Conservation (phyloP, 1,140 invertebrate genomes). For the Diorhabda sublineata region DNA sequence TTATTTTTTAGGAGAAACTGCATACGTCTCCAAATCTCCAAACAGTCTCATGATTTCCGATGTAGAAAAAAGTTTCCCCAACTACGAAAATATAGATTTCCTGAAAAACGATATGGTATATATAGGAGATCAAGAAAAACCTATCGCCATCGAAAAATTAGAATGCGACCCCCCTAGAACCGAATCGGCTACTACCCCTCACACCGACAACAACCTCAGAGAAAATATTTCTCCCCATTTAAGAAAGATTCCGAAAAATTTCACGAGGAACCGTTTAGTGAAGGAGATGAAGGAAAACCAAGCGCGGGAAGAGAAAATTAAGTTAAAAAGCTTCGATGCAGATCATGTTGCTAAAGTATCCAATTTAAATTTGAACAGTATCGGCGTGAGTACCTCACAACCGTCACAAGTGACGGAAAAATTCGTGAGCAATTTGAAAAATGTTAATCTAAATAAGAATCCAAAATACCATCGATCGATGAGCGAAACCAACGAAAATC, state of each 20-base stretch:
- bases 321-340: background rate
- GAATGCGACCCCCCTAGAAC: slow-evolving; percentile 16
- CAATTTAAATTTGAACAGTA: slow-evolving; percentile 35
- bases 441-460: slow-evolving; percentile 10
- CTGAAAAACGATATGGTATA: slow-evolving; percentile 38
- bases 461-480: slow-evolving; percentile 1
- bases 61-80: slow-evolving; percentile 27
- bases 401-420: slow-evolving; percentile 39
- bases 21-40: background rate
- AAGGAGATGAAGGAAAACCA: slow-evolving; percentile 25
- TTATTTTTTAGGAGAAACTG: background rate
- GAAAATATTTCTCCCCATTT: slow-evolving; percentile 31
- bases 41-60: background rate
- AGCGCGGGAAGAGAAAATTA: background rate
- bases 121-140: slow-evolving; percentile 29
- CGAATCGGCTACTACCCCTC: slow-evolving; percentile 10
- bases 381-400: slow-evolving; percentile 20
- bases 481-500: slow-evolving; percentile 6
- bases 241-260: slow-evolving; percentile 43
- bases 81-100: slow-evolving; percentile 43
- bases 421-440: slow-evolving; percentile 29
- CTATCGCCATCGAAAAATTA: slow-evolving; percentile 33
- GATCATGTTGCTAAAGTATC: slow-evolving; percentile 19
- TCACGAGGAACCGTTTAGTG: slow-evolving; percentile 40
- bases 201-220: slow-evolving; percentile 28